phyloP scores from a whole-genome alignment of 2,888 invertebrate species.

The Scelioninae gen. 1 region DNA sequence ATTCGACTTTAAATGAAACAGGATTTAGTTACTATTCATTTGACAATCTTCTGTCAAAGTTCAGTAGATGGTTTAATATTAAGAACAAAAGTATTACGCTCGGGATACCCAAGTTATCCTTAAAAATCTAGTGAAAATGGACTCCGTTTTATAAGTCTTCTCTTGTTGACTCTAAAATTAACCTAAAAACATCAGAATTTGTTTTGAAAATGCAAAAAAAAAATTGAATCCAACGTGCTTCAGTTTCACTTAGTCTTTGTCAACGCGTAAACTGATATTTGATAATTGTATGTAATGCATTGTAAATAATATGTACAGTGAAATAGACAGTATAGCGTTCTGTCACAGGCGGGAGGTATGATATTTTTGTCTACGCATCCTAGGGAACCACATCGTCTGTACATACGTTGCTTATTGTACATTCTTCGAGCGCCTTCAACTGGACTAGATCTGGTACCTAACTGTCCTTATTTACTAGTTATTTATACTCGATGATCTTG shows the following conservation, averaged over 20 bases:
- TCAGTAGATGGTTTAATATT: too few species aligned
- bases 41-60: too few species aligned
- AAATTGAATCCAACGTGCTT: background rate
- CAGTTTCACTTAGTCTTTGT: constrained; percentile 32
- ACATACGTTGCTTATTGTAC: constrained; percentile 64
- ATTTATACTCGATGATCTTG: constrained; percentile 53
- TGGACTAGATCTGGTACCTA: constrained; percentile 45
- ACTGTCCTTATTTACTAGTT: constrained; percentile 49
- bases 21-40: too few species aligned
- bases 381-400: constrained; percentile 43
- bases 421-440: constrained; percentile 62
- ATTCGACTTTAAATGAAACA: too few species aligned
- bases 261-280: constrained; percentile 44
- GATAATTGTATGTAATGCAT: constrained; percentile 54
- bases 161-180: too few species aligned
- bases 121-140: too few species aligned
- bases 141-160: too few species aligned
- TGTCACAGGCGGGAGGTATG: constrained; percentile 49
- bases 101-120: too few species aligned
- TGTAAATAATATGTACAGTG: constrained; percentile 61
- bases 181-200: too few species aligned
- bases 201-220: too few species aligned
- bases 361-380: constrained; percentile 65
- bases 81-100: too few species aligned
- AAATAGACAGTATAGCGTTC: constrained; percentile 47